Base-by-base conservation (phyloP, 2,797 vertebrate species). In the Argya squamiceps region DNA sequence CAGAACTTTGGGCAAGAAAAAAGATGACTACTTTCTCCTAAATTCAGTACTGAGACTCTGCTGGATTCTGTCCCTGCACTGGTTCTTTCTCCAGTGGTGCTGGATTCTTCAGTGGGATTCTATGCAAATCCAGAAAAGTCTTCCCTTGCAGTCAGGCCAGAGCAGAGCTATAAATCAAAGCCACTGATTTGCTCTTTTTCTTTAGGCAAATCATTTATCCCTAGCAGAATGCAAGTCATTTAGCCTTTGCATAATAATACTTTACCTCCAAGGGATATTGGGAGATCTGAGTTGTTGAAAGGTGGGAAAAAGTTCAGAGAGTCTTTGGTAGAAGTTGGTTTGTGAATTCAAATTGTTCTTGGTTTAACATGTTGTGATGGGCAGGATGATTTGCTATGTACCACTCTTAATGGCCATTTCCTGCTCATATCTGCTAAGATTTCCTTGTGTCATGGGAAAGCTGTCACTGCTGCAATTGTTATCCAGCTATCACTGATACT, bases 161-260 rank as follows among this genome's bases (percentile, higher is more conserved):
- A 92, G 58, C 59, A 70, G 56, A 85, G 79, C 63, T 73, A 95
- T 95, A 96, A 94, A 95, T 96, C 92, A 96, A 92, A 92, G 44
- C 50, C 79, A 63, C 73, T 89, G 93, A 84, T 93, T 94, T 91
- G 47, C 59, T 91, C 62, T 84, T 14, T 80, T 71, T 93, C 95
- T 96, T 91, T 73, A 88, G 96, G 91, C 93, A 93, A 92, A 94
- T 94, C 17, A 90, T 96, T 94, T 87, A 90, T 94, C 85, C 88
- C 76, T 63, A 69, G 62, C 59, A 89, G 47, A 92, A 93, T 46
- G 41, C 76, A 88, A 94, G 50, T 65, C 16, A 69, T 95, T 91
- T 86, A 84, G 55, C 37, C 56, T 94, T 92, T 92, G 79, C 69
- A 94, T 92, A 92, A 55, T 75, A 88, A 55, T 71, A 59, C 46